Percentiles rank a stretch among this genome's conserved stretches.
Evolutionary conservation across 2,113 vertebrate genomes (phyloP).

Genomic region (Merops nubicus): DNA sequence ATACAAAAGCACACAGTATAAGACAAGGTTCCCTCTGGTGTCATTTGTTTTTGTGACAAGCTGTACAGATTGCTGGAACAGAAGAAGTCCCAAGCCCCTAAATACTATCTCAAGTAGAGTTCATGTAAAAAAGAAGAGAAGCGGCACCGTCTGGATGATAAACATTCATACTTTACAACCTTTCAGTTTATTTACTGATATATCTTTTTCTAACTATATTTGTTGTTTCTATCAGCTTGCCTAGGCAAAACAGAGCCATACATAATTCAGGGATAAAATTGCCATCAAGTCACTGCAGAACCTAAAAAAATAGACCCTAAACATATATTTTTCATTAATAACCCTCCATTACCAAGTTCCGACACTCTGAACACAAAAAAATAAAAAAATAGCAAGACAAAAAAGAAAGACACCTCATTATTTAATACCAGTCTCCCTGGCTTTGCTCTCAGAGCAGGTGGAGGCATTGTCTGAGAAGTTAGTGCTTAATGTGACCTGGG

Average conservation of each 20-base stretch:
- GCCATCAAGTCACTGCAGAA: conserved; percentile 17
- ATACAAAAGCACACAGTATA: conserved; percentile 48
- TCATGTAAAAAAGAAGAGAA: conserved; percentile 36
- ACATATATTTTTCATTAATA: conserved; percentile 51
- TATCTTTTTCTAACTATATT: conserved; percentile 56
- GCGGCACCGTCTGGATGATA: conserved; percentile 8
- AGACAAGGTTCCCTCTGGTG: not conserved
- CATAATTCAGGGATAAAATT: conserved; percentile 69
- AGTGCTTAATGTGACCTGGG: not conserved
- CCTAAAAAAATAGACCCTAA: conserved; percentile 43
- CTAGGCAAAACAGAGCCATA: conserved; percentile 52
- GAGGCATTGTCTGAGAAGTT: not conserved
- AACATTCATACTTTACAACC: conserved; percentile 45
- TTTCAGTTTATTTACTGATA: conserved; percentile 63
- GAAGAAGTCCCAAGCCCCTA: conserved; percentile 23
- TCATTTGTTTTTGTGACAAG: conserved; percentile 42
- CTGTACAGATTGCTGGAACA: conserved; percentile 53
- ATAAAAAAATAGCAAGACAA: not conserved
- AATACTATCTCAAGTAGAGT: conserved; percentile 10
- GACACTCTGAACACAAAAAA: conserved; percentile 29
- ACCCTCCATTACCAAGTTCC: not conserved
- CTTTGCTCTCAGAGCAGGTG: not conserved
- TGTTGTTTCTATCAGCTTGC: conserved; percentile 65
- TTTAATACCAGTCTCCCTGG: not conserved
- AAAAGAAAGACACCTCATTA: not conserved